Evolutionary conservation across 2,113 vertebrate species (phyloP).

Genomic region (Lanius ludovicianus): DNA sequence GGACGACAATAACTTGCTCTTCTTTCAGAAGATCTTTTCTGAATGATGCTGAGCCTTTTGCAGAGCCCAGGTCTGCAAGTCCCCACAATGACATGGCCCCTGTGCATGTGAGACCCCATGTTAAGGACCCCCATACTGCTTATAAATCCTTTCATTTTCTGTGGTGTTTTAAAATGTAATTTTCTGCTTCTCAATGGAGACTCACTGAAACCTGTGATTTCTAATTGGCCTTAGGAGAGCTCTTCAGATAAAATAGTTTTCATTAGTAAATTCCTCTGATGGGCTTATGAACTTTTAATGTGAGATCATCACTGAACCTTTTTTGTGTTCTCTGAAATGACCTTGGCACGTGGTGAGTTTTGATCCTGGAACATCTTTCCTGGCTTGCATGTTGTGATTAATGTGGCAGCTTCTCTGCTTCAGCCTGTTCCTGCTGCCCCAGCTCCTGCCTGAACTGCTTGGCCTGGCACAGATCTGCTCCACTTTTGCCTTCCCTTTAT

Average conservation of each 20-base stretch:
- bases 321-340: background rate
- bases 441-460: background rate
- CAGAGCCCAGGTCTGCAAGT: background rate
- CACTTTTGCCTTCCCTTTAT: background rate
- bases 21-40: background rate
- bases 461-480: background rate
- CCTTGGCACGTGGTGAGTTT: background rate
- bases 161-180: background rate
- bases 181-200: background rate
- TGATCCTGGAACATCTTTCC: background rate
- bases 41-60: background rate
- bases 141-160: background rate
- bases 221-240: background rate
- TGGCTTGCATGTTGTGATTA: background rate
- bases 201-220: background rate
- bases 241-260: background rate
- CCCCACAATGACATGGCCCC: rapidly evolving
- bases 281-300: background rate
- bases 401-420: background rate
- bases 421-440: background rate
- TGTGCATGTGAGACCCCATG: rapidly evolving
- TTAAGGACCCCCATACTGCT: background rate
- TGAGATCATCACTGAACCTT: background rate
- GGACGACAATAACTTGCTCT: background rate
- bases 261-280: background rate